Evolutionary conservation across 2,113 vertebrate species (phyloP), one percentile per base, ranked within the genome.

Genomic region (Boulengeromyrus knoepffleri): DNA sequence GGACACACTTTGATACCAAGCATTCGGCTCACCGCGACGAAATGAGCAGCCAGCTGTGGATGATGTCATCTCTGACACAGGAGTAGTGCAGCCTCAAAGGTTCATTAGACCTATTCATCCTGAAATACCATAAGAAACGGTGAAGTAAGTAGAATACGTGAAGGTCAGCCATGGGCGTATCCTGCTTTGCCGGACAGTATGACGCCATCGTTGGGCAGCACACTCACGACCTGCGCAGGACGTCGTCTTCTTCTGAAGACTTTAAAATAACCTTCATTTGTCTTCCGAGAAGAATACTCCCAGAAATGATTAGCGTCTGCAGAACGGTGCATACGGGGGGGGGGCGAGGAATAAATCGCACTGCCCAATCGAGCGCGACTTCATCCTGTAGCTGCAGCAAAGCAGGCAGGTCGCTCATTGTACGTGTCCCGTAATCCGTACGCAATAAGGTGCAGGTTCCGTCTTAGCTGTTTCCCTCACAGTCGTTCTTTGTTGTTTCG

Each of bases 401-500:
- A 83, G 50, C 50, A 49, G 31, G 15, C 45, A 85, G 15, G 77
- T 83, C 15, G 15, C 5, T 36, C 7, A 12, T 17, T 62, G 89
- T 89, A 89, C 88, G 56, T 50, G 83, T 88, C 58, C 47, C 45
- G 90, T 91, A 83, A 93, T 92, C 89, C 90, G 86, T 91, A 86
- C 77, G 88, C 92, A 91, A 91, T 85, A 89, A 92, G 90, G 84
- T 90, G 62, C 50, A 80, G 91, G 66, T 92, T 92, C 90, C 89
- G 88, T 92, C 90, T 89, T 91, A 89, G 90, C 90, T 88, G 90
- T 90, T 88, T 91, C 88, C 88, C 83, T 92, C 66, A 90, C 85
- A 86, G 91, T 91, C 91, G 46, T 88, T 90, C 87, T 91, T 92
- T 90, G 88, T 91, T 92, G 90, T 92, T 91, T 77, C 36, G 5